Base-by-base conservation (phyloP, 2,797 vertebrate genomes). In the Galago senegalensis region DNA sequence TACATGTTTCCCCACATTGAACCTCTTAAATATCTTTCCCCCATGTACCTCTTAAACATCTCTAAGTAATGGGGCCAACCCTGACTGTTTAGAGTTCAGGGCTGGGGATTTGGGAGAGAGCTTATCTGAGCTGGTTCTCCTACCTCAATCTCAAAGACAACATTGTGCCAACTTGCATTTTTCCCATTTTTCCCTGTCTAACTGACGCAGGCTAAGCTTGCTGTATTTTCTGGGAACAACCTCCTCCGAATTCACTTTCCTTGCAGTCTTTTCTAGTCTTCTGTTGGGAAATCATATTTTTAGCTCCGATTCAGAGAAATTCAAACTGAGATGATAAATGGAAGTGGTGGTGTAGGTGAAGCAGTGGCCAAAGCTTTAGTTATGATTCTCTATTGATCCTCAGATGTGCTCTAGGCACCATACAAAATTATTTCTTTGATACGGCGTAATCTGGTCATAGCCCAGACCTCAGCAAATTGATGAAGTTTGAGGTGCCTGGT, bases 241-340 rank as follows among this genome's bases (percentile, higher is more conserved):
- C 43, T 77, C 18, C 67, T 89, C 79, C 34, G 79, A 91, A 89
- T 90, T 95, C 49, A 76, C 43, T 95, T 97, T 63, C 75, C 86
- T 73, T 94, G 31, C 65, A 91, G 56, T 79, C 49, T 16, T 56
- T 72, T 91, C 60, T 76, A 67, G 46, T 61, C 85, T 91, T 60
- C 70, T 88, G n/a, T 91, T 91, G 93, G 56, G 76, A 97, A 96
- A 87, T 73, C 60, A 56, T 89, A 25, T 91, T 86, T 93, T 95
- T 77, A 88, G 67, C 87, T 90, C 49, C 5, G 7, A 65, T 82
- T 83, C 92, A 89, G 61, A 77, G 72, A 89, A 85, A 77, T 79
- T 65, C 63, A 70, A 95, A 82, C 77, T 31, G 65, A 96, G 73
- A 69, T 96, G 49, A 96, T 93, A 94, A 94, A 91, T 80, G 37